Conservation (phyloP, 2,888 invertebrate genomes). For the Diloba caeruleocephala region DNA sequence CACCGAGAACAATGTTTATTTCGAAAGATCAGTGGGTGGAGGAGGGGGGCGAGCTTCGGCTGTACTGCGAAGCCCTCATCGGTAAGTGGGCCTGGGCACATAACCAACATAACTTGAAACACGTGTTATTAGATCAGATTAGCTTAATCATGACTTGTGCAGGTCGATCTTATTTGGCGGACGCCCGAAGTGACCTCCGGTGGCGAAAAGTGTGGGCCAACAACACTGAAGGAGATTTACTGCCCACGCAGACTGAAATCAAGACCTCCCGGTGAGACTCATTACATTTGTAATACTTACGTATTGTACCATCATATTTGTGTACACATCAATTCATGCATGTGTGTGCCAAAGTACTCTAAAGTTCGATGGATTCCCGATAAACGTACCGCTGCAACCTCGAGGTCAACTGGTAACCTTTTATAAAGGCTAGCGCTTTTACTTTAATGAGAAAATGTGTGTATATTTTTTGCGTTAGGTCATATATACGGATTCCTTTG, state of each 20-base stretch:
- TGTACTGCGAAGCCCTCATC: slow-evolving; percentile 94
- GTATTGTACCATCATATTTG: too few relatives aligned
- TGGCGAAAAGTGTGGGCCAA: slow-evolving; percentile 91
- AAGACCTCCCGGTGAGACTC: slow-evolving; percentile 78
- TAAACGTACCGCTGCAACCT: slow-evolving; percentile 7
- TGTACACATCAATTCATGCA: too few relatives aligned
- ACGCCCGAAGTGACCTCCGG: slow-evolving; percentile 92
- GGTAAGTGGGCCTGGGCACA: slow-evolving; percentile 84
- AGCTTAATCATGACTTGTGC: slow-evolving; percentile 42
- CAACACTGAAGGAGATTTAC: slow-evolving; percentile 79
- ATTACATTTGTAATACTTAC: slow-evolving; percentile 4
- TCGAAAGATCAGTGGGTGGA: slow-evolving; percentile 91
- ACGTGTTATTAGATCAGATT: slow-evolving; percentile 8
- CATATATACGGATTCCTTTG: too few relatives aligned
- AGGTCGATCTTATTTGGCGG: slow-evolving; percentile 92
- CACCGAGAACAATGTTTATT: slow-evolving; percentile 91
- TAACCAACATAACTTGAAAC: too few relatives aligned
- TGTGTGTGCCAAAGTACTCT: not conserved
- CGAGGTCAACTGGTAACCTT: slow-evolving; percentile 30
- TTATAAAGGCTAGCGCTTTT: slow-evolving; percentile 9
- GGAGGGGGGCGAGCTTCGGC: slow-evolving; percentile 90
- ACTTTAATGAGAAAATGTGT: slow-evolving; percentile 8
- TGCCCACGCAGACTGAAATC: slow-evolving; percentile 76
- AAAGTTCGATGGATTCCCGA: slow-evolving; percentile 11
- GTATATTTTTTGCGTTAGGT: not conserved